Conservation (phyloP, 2,113 vertebrate species). For the Dicrurus megarhynchus region DNA sequence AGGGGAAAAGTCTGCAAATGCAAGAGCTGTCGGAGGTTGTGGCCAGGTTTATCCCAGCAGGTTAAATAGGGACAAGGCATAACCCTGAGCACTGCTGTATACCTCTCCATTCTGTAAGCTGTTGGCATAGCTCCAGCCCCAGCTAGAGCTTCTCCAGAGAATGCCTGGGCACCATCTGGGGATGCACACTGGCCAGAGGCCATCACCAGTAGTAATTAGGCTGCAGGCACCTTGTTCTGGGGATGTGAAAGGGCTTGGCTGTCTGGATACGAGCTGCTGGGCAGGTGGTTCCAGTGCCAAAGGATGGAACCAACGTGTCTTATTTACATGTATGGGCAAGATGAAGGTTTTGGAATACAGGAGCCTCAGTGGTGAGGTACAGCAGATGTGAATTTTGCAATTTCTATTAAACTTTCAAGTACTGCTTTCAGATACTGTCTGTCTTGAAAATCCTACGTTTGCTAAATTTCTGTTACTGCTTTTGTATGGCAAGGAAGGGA, state of each 20-base stretch:
- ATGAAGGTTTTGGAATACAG: neutral
- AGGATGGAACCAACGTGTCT: neutral
- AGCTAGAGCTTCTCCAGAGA: neutral
- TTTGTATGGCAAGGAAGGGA: neutral
- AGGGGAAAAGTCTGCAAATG: neutral
- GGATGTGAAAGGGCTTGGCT: slow-evolving; percentile 37
- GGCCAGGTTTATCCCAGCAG: neutral
- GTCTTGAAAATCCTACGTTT: neutral
- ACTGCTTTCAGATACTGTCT: neutral
- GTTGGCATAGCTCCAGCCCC: neutral
- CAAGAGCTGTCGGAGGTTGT: neutral
- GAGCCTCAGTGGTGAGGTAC: neutral
- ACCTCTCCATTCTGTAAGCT: neutral
- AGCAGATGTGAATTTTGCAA: neutral
- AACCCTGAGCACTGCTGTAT: neutral
- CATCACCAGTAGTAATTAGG: neutral
- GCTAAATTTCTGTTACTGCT: neutral
- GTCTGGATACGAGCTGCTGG: neutral
- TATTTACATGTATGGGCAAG: slow-evolving; percentile 4
- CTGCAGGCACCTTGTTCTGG: slow-evolving; percentile 15
- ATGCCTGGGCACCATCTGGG: neutral
- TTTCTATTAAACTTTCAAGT: neutral
- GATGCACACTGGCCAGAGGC: neutral
- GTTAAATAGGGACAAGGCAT: neutral
- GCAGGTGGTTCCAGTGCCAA: neutral